These are phyloP conservation scores for Chaenodraco wilsoni DNA, from an alignment of 2,797 vertebrate species.

Conservation along the genomic window DNA sequence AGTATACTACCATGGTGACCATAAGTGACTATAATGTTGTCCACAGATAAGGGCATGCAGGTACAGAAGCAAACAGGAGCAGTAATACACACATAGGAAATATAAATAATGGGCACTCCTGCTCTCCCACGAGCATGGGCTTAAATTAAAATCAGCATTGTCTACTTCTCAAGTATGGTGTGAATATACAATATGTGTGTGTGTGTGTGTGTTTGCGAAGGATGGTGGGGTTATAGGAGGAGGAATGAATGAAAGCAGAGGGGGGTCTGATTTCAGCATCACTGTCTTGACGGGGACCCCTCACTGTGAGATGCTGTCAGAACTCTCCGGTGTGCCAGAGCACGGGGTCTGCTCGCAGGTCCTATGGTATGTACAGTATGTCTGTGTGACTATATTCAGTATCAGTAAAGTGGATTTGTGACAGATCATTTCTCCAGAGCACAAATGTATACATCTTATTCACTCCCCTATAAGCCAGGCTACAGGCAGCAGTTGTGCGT, in stretches of 20 bases:
- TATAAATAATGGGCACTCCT: constrained; percentile 52
- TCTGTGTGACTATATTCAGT: constrained; percentile 20
- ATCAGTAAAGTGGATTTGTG: constrained; percentile 46
- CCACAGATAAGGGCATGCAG: constrained; percentile 36
- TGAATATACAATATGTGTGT: constrained; percentile 26
- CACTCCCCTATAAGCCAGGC: constrained; percentile 57
- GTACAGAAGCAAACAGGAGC: constrained; percentile 44
- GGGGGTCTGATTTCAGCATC: constrained; percentile 53
- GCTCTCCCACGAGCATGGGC: constrained; percentile 22
- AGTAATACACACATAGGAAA: constrained; percentile 16
- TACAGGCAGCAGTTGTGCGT: constrained; percentile 44
- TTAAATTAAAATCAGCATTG: constrained; percentile 16
- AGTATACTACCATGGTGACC: constrained; percentile 70
- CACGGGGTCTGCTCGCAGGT: constrained; percentile 17
- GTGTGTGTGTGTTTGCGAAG: constrained; percentile 26
- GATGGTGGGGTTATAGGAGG: constrained; percentile 24
- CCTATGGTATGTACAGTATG: background rate
- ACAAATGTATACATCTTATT: constrained; percentile 58
- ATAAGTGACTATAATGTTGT: constrained; percentile 44
- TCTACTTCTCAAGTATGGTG: constrained; percentile 11
- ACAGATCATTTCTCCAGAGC: constrained; percentile 52
- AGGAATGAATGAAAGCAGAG: constrained; percentile 31
- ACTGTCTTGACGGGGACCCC: constrained; percentile 54
- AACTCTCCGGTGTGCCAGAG: constrained; percentile 54
- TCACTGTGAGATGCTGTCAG: constrained; percentile 64